Base-by-base conservation (phyloP, 1,140 invertebrate genomes). In the Anastatus disparis region DNA sequence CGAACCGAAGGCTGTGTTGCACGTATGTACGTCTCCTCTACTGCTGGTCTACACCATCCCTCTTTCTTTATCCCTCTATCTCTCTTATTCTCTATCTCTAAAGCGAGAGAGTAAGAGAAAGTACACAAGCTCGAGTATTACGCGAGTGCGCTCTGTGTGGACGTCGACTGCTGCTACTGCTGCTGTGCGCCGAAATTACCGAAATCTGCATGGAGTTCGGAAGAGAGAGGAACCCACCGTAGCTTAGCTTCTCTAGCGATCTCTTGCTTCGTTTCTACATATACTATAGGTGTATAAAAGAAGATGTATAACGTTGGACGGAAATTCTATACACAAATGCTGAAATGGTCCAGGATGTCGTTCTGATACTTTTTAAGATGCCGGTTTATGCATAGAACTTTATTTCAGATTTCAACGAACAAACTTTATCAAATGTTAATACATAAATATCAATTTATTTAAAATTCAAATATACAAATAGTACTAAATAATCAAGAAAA, bases 161-260 rank as follows among this genome's bases (percentile, higher is more conserved):
- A 81, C 79, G 79, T 79, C 76, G 64, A 52, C 52, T 66, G 75
- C 80, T 73, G n/a, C n/a, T n/a, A n/a, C n/a, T n/a, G n/a, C n/a
- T n/a, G n/a, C n/a, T n/a, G n/a, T n/a, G 76, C 73, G 78, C 76
- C 76, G 75, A 81, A 81, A 81, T 82, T 79, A 82, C 79, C 79
- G 76, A 80, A 82, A 82, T 81, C 79, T 82, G 79, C 81, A 82
- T 82, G 66, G 70, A 74, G 74, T 73, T 52, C 15, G 35, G 17
- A 9, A 9, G 24, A 2, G 26, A 29, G 12, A 2, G 26, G 26
- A 62, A 24, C 20, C 29, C n/a, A 10, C 3, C 9, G 6, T 12
- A 6, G 3, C 42, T 15, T 26, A 10, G 48, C 48, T 59, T 13
- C 31, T n/a, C n/a, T n/a, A 24, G 56, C 38, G 56, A 40, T 44